Evolutionary conservation across 2,113 vertebrate species (phyloP), one percentile per base, ranked within the genome.

Genomic region (Planiliza haematocheilus): DNA sequence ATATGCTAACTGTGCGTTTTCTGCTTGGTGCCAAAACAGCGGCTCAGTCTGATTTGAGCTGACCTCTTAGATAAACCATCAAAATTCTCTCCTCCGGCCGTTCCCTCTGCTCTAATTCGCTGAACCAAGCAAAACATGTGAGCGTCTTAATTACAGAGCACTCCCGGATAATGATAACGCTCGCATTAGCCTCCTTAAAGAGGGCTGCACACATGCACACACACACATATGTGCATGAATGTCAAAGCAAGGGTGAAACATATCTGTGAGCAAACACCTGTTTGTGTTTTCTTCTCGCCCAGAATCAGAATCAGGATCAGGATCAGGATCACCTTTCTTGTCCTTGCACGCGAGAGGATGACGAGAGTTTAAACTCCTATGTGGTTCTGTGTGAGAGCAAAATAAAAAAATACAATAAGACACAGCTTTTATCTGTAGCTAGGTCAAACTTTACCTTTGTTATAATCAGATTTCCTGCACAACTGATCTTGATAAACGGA

Each of bases 11-110:
- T 78, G 50, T 36, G 24, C 37, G 36, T 57, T 76, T 66, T 82
- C 20, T 68, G 76, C 64, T 46, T 78, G 77, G 64, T 78, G 51
- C 60, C 38, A 51, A 83, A 82, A 80, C 64, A 71, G 78, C 77
- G 75, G 81, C 49, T 53, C 65, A 14, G 70, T 51, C 14, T 36
- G 63, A 84, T 85, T 86, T 85, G 37, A 79, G 79, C 79, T 66
- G 77, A 86, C 70, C 83, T 79, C 64, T 4, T 2, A 81, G 89
- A 91, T 85, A 89, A 89, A 81, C 56, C 68, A 78, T 82, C 86
- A 82, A 42, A 68, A 53, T 58, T 70, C 38, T 50, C 55, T 85
- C 79, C 68, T 71, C 58, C 24, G 76, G 74, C 79, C 74, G n/a
- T 58, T 73, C 78, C 81, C 66, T 21, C 2, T 20, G 17, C 63